Evolutionary conservation across 2,113 vertebrate species (phyloP), one percentile per base, ranked within the genome.

Genomic region (Coptodon bakossiorum): DNA sequence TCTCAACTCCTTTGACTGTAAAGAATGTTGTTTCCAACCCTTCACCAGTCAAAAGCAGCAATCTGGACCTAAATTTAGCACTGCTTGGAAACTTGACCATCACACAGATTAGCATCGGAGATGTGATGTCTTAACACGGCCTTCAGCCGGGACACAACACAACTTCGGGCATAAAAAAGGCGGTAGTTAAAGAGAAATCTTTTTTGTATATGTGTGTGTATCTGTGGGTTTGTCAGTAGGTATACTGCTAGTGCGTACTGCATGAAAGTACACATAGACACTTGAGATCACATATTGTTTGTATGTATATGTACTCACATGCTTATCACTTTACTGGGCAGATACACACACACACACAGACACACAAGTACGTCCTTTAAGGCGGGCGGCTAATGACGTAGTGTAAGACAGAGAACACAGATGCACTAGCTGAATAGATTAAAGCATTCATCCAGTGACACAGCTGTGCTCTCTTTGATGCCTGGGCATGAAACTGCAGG

Each of bases 401-500:
- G 92, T 1, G 12, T 84, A 86, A 83, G 87, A 88, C 88, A 53
- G 89, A 93, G 90, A 81, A 54, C 91, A 68, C 93, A 92, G 92
- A 95, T 93, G 89, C 88, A 16, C 78, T 84, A 84, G 87, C 90
- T 94, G 94, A 93, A 94, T 91, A 93, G 93, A 96, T 95, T 89
- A 95, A 93, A 95, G 90, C 89, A 12, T 85, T 91, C 82, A 89
- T 86, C 90, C 92, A 90, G 9, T 91, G 92, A 92, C 91, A 91
- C 94, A 95, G 95, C 94, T 94, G 94, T 84, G 94, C 89, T 89
- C 90, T 90, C 90, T 93, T 94, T 92, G 93, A 94, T 91, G 95
- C 90, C 83, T 17, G 78, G 80, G 90, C 93, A 93, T 88, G 86
- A 92, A 95, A 92, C 93, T 90, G 92, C 92, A 93, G 94, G 92